Evolutionary conservation across 2,797 vertebrate species (phyloP).

Genomic region (Rhabdomys pumilio): DNA sequence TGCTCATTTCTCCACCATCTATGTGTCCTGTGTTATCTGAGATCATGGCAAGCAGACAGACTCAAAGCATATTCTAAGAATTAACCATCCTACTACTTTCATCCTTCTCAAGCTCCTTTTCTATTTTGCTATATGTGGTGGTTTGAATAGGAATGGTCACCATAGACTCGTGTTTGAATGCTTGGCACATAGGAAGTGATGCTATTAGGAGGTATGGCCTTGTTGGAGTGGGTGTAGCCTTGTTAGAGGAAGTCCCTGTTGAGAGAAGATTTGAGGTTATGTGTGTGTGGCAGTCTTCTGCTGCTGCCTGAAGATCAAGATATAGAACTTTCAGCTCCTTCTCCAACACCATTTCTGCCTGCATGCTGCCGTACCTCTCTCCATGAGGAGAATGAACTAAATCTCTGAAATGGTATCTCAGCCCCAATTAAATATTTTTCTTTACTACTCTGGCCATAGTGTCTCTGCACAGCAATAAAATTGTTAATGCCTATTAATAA

Average conservation of each 20-base stretch:
- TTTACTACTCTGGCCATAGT: background rate
- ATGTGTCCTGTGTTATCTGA: background rate
- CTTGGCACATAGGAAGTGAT: background rate
- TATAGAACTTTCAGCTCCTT: background rate
- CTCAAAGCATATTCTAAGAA: constrained; percentile 32
- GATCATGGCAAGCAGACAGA: background rate
- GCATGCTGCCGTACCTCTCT: background rate
- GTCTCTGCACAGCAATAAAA: background rate
- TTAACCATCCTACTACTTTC: background rate
- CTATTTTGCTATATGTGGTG: background rate
- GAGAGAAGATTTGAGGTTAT: background rate
- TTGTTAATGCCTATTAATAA: constrained; percentile 17
- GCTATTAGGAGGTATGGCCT: background rate
- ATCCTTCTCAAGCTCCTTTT: background rate
- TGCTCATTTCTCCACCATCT: constrained; percentile 5
- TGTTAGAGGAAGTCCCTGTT: background rate
- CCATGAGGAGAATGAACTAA: background rate
- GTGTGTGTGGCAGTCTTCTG: background rate
- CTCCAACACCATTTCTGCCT: background rate
- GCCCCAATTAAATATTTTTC: background rate
- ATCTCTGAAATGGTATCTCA: background rate
- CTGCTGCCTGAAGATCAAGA: background rate
- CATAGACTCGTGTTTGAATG: background rate
- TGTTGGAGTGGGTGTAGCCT: background rate
- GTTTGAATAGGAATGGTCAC: background rate